phyloP scores from a whole-genome alignment of 2,797 vertebrate genomes.

The Eremophila alpestris region DNA sequence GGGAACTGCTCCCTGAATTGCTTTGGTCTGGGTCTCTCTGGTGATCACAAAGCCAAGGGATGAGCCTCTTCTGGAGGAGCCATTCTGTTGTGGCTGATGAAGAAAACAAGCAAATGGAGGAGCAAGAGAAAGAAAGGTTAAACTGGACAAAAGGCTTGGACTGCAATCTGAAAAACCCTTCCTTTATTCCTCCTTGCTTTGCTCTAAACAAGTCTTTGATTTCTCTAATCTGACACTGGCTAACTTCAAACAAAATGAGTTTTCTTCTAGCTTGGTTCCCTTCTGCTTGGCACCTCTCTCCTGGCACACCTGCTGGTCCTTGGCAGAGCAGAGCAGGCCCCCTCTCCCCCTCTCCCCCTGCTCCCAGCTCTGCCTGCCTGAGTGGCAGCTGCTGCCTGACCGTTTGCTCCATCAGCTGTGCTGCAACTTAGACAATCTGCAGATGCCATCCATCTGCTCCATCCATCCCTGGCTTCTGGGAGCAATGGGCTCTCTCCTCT shows the following conservation, averaged over 20 bases:
- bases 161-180: slow-evolving; percentile 39
- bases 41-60: slow-evolving; percentile 9
- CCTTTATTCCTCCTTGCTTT: slow-evolving; percentile 53
- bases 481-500: background rate
- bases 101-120: slow-evolving; percentile 28
- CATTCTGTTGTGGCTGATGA: slow-evolving; percentile 9
- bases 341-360: slow-evolving; percentile 20
- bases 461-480: background rate
- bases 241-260: slow-evolving; percentile 57
- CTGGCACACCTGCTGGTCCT: slow-evolving; percentile 54
- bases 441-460: slow-evolving; percentile 52
- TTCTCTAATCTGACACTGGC: slow-evolving; percentile 60
- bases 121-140: slow-evolving; percentile 34
- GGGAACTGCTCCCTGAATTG: background rate
- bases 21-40: slow-evolving; percentile 12
- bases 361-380: slow-evolving; percentile 46
- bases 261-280: slow-evolving; percentile 64
- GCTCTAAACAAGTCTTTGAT: slow-evolving; percentile 58
- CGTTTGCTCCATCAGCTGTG: background rate
- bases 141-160: slow-evolving; percentile 65
- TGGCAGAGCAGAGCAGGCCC: slow-evolving; percentile 51
- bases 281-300: slow-evolving; percentile 60
- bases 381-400: slow-evolving; percentile 56
- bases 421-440: background rate
- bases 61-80: slow-evolving; percentile 34